Evolutionary conservation across 2,888 invertebrate genomes (phyloP).

Genomic region (Eueremaeus valkanovi): DNA sequence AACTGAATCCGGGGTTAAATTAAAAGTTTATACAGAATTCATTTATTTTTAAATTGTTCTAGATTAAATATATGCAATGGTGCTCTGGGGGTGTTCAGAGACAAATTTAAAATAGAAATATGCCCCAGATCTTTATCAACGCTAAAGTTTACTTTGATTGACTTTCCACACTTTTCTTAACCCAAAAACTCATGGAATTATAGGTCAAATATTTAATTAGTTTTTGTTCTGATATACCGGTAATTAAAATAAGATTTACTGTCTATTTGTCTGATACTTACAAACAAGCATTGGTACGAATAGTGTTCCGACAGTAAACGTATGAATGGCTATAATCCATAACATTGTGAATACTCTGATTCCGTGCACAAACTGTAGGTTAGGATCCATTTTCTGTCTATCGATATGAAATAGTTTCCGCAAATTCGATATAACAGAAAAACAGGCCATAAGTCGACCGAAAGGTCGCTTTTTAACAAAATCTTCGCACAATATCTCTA

Average conservation of each 20-base stretch:
- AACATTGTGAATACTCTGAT: slow-evolving; percentile 31
- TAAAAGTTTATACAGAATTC: too few species aligned
- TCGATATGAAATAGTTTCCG: background rate
- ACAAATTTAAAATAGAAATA: too few species aligned
- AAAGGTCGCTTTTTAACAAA: background rate
- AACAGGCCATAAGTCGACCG: slow-evolving; percentile 19
- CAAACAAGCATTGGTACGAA: slow-evolving; percentile 38
- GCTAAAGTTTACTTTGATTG: too few species aligned
- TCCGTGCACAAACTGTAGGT: slow-evolving; percentile 28
- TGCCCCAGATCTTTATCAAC: too few species aligned
- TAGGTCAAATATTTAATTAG: background rate
- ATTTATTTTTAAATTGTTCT: too few species aligned
- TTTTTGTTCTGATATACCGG: too few species aligned
- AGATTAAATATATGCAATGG: too few species aligned
- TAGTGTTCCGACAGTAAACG: slow-evolving; percentile 35
- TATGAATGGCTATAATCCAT: slow-evolving; percentile 37
- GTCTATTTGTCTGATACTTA: background rate
- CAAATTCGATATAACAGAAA: slow-evolving; percentile 3
- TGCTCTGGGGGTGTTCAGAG: too few species aligned
- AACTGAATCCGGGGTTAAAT: too few species aligned
- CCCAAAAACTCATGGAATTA: background rate
- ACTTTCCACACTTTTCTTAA: too few species aligned
- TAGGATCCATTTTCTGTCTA: background rate
- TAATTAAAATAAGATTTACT: too few species aligned
- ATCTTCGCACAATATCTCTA: background rate